Evolutionary conservation across 2,888 invertebrate species (phyloP).

Genomic region (Drosophila histrio): DNA sequence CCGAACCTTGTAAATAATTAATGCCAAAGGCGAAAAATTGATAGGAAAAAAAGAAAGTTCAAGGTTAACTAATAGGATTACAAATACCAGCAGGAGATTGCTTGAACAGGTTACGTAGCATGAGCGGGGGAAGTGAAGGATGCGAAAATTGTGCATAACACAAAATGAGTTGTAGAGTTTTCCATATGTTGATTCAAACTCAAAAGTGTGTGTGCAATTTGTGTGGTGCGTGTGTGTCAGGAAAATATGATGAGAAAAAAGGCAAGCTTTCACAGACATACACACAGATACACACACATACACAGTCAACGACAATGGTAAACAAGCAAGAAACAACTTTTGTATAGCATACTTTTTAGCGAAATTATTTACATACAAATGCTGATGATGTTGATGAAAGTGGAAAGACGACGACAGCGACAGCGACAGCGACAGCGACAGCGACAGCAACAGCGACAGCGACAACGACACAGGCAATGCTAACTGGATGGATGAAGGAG

Average conservation of each 20-base stretch:
- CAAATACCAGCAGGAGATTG: conserved; percentile 6
- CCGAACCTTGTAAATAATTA: conserved; percentile 67
- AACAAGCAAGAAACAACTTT: conserved; percentile 51
- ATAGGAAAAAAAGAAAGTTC: conserved; percentile 26
- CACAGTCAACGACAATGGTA: conserved; percentile 35
- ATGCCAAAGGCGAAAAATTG: conserved; percentile 37
- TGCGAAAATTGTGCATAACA: conserved; percentile 9
- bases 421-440: conserved; percentile 10
- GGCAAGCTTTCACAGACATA: conserved; percentile 8
- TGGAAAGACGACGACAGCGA: conserved; percentile 47
- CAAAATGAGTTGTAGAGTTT: conserved; percentile 40
- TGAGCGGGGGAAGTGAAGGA: not conserved
- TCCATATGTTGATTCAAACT: conserved; percentile 42
- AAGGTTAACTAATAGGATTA: conserved; percentile 44
- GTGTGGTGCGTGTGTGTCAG: conserved; percentile 2
- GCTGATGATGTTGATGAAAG: conserved; percentile 64
- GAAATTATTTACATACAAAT: conserved; percentile 67
- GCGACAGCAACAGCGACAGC: too few relatives aligned
- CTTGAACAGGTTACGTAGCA: not conserved
- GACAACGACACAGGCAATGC: conserved; percentile 17
- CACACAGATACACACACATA: conserved; percentile 6
- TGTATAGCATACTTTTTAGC: conserved; percentile 62
- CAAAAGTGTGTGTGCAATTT: conserved; percentile 32
- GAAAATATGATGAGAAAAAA: conserved; percentile 43
- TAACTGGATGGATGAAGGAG: conserved; percentile 9